Evolutionary conservation across 2,797 vertebrate species (phyloP), one percentile per base, ranked within the genome.

Genomic region (Takifugu rubripes): DNA sequence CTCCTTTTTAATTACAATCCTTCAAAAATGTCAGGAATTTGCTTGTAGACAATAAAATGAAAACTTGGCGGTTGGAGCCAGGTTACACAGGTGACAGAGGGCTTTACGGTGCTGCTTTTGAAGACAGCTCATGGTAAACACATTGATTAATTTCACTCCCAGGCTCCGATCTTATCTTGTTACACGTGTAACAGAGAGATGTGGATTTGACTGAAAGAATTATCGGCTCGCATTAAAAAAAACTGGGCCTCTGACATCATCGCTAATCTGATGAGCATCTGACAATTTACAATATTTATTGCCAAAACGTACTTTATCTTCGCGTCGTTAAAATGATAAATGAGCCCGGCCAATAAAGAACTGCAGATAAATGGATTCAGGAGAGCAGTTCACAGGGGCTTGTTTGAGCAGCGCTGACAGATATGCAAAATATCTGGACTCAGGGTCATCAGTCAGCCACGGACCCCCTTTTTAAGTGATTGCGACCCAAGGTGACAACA

Each of bases 1-100:
- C 92, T 90, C 79, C 77, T 89, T 89, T 91, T 85, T 93, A 93
- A 94, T 92, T 92, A 91, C 88, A 88, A 92, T 90, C 89, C 92
- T 88, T 81, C 25, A 21, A 87, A 92, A 90, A 93, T 92, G 87
- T 80, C 49, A 81, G 86, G 89, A 88, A 94, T 92, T 91, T 60
- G 53, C 74, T 91, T 81, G 90, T 85, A 86, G 85, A 81, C 74
- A 52, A 10, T 74, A 53, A 75, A 81, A 92, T 85, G 91, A 79
- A 64, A 66, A 62, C 67, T 65, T 61, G 57, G 64, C 36, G 2
- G 54, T 52, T 54, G 59, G 29, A 46, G 56, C 42, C 49, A 60
- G 70, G 66, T 80, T 79, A 68, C 21, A 15, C 54, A 53, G 79
- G 68, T 61, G 69, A 72, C 51, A 61, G 54, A 74, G 71, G 69